phyloP scores from a whole-genome alignment of 2,113 vertebrate genomes.

The Proterorhinus semilunaris region DNA sequence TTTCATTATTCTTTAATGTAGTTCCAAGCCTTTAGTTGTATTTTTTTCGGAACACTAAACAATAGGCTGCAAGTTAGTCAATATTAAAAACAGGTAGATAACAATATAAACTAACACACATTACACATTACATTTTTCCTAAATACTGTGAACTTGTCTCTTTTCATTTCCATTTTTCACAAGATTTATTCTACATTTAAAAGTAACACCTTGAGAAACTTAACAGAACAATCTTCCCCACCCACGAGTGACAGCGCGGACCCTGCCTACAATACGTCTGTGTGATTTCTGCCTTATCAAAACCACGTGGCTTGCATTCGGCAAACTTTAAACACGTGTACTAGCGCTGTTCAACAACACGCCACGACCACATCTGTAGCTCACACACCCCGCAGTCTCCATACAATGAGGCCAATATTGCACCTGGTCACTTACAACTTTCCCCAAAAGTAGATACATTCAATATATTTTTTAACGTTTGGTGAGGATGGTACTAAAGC shows the following conservation, averaged over 20 bases:
- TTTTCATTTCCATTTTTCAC: too few relatives aligned
- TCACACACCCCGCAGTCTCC: neutral
- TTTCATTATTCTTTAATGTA: neutral
- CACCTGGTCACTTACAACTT: slow-evolving; percentile 21
- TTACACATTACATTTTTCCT: too few relatives aligned
- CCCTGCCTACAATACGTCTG: slow-evolving; percentile 5
- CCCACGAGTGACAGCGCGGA: slow-evolving; percentile 5
- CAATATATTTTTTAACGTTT: neutral
- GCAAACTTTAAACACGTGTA: slow-evolving; percentile 18
- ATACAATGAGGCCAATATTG: slow-evolving; percentile 2
- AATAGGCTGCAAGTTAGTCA: too few relatives aligned
- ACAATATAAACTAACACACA: neutral
- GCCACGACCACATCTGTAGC: neutral
- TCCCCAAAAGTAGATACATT: neutral
- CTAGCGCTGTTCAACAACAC: slow-evolving; percentile 10
- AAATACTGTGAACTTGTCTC: too few relatives aligned
- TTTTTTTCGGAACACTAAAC: too few relatives aligned
- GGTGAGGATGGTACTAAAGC: slow-evolving; percentile 10
- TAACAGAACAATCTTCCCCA: neutral
- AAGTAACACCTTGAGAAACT: slow-evolving; percentile 1
- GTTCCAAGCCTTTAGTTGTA: too few relatives aligned
- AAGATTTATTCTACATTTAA: neutral
- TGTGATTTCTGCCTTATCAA: slow-evolving; percentile 22
- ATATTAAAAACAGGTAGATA: neutral
- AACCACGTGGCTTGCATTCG: slow-evolving; percentile 52